phyloP scores from a whole-genome alignment of 2,113 vertebrate species.

The Hirundichthys speculiger region DNA sequence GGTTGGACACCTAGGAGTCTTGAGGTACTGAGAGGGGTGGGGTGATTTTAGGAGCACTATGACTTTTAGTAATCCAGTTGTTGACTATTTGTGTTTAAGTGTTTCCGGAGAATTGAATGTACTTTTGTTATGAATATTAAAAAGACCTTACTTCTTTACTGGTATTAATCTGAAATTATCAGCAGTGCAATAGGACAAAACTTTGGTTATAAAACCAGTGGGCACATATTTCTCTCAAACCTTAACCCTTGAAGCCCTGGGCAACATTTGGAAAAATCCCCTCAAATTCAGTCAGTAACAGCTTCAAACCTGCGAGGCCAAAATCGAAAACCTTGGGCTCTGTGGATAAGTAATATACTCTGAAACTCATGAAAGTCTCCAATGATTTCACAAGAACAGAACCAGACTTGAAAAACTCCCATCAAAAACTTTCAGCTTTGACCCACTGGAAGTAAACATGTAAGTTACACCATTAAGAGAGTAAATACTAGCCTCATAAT shows the following conservation, averaged over 20 bases:
- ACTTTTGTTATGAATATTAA: slow-evolving; percentile 38
- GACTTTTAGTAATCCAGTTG: too few relatives aligned
- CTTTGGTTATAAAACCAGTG: slow-evolving; percentile 16
- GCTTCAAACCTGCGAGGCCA: not conserved
- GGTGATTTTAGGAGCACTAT: not conserved
- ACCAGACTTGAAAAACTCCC: too few relatives aligned
- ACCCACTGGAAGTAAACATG: too few relatives aligned
- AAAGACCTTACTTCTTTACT: slow-evolving; percentile 32
- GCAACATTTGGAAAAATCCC: not conserved
- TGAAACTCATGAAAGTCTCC: too few relatives aligned
- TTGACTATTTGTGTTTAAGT: not conserved
- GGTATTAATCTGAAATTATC: slow-evolving; percentile 16
- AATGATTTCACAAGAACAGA: too few relatives aligned
- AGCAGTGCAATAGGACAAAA: slow-evolving; percentile 22
- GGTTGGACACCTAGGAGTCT: not conserved
- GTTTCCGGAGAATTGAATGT: slow-evolving; percentile 31
- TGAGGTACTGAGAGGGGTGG: not conserved
- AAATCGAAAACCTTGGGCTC: not conserved
- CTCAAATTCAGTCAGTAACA: not conserved
- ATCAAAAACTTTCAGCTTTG: too few relatives aligned
- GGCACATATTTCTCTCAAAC: not conserved
- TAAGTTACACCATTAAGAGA: too few relatives aligned
- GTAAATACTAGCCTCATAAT: too few relatives aligned
- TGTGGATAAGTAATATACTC: too few relatives aligned
- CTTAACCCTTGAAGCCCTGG: not conserved